phyloP scores from a whole-genome alignment of 2,113 vertebrate species.

The Recurvirostra avosetta region DNA sequence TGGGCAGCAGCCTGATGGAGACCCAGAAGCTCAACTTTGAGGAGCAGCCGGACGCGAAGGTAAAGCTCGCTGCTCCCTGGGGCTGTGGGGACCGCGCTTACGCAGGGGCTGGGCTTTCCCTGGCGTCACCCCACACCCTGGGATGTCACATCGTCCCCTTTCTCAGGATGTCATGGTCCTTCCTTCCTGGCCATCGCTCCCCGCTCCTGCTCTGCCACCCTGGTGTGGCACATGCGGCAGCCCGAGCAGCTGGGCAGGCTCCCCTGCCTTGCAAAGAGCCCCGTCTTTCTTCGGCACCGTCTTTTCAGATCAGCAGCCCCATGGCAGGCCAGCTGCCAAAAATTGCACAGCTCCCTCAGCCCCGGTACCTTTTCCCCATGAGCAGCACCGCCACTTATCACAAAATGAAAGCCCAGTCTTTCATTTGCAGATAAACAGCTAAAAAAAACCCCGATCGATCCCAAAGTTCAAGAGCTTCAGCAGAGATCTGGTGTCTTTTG shows the following conservation, averaged over 20 bases:
- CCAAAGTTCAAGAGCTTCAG: neutral
- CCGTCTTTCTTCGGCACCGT: neutral
- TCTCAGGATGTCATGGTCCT: fast-evolving
- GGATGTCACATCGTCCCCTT: neutral
- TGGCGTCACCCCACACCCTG: neutral
- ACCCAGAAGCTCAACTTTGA: conserved; percentile 88
- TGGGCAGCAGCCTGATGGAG: conserved; percentile 79
- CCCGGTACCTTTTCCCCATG: neutral
- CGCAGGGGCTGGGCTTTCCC: neutral
- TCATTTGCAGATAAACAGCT: neutral
- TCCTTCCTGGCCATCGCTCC: neutral
- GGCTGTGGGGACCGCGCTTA: neutral
- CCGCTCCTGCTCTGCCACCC: neutral
- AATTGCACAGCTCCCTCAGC: neutral
- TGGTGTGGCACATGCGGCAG: neutral
- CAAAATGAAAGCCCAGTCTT: neutral
- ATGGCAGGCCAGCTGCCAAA: neutral
- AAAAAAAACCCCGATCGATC: neutral
- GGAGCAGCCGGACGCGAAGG: conserved; percentile 82
- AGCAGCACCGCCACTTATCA: neutral
- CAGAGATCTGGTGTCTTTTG: neutral
- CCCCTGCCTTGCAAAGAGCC: neutral
- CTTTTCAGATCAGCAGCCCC: neutral
- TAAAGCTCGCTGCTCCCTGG: neutral
- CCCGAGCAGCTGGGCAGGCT: neutral